Percentiles rank a stretch among this genome's conserved stretches.
Evolutionary conservation across 2,113 vertebrate species (phyloP).

Genomic region (Oryzias curvinotus): DNA sequence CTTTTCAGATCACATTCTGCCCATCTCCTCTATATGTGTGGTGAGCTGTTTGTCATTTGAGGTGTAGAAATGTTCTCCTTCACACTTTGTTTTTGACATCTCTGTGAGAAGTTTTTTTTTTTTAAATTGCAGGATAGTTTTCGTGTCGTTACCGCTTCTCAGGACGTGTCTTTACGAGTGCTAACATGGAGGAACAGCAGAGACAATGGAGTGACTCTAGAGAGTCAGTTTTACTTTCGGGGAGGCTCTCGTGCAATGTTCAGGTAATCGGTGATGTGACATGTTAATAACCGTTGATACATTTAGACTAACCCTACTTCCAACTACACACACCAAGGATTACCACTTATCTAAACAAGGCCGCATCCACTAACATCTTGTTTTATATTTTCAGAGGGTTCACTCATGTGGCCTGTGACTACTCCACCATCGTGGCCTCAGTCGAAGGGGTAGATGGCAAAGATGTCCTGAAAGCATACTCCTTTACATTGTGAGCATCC

Average conservation of each 20-base stretch:
- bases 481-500: constrained; percentile 66
- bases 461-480: constrained; percentile 76
- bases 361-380: neutral
- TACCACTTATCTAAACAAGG: no score
- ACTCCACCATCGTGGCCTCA: constrained; percentile 75
- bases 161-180: constrained; percentile 75
- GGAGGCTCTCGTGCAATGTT: constrained; percentile 76
- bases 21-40: constrained; percentile 81
- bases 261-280: constrained; percentile 60
- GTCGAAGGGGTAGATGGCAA: constrained; percentile 68
- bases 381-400: constrained; percentile 67
- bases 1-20: constrained; percentile 81
- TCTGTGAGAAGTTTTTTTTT: neutral
- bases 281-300: neutral
- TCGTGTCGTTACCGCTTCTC: constrained; percentile 76
- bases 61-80: neutral
- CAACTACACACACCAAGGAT: no score
- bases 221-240: constrained; percentile 74
- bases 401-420: constrained; percentile 74
- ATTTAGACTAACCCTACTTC: neutral
- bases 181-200: constrained; percentile 69
- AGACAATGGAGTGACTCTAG: constrained; percentile 58
- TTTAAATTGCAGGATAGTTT: constrained; percentile 70
- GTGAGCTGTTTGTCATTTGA: constrained; percentile 59
- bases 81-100: neutral